Evolutionary conservation across 1,140 invertebrate species (phyloP).

Genomic region (Musca domestica): DNA sequence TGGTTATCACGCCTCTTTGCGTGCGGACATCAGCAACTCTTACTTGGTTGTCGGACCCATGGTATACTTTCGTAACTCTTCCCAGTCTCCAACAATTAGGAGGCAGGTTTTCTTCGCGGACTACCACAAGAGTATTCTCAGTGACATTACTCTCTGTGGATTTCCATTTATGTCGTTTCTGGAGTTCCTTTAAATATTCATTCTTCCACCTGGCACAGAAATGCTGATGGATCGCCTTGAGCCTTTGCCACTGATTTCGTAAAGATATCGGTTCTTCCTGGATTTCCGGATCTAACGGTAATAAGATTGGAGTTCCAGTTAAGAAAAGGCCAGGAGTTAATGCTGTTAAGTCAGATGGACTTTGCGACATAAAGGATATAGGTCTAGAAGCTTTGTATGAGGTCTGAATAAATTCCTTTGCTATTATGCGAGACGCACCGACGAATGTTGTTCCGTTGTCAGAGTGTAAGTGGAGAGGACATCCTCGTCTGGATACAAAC

Average conservation of each 20-base stretch:
- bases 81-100: background rate
- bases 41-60: background rate
- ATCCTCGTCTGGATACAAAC: slow-evolving; percentile 42
- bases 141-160: no score
- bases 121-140: no score
- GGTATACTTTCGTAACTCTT: background rate
- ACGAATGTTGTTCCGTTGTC: slow-evolving; percentile 38
- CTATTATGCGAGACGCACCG: slow-evolving; percentile 18
- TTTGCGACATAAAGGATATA: slow-evolving; percentile 5
- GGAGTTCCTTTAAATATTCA: no score
- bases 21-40: background rate
- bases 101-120: no score
- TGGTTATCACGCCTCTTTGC: background rate
- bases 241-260: background rate
- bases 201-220: no score
- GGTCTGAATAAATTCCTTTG: background rate
- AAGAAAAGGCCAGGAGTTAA: background rate
- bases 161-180: background rate
- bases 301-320: background rate
- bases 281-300: background rate
- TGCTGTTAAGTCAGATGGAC: slow-evolving; percentile 7
- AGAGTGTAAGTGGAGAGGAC: no score
- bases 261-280: no score
- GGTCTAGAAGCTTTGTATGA: slow-evolving; percentile 22
- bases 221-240: no score